Evolutionary conservation across 2,888 invertebrate species (phyloP), one percentile per base, ranked within the genome.

Genomic region (Campaea margaritaria): DNA sequence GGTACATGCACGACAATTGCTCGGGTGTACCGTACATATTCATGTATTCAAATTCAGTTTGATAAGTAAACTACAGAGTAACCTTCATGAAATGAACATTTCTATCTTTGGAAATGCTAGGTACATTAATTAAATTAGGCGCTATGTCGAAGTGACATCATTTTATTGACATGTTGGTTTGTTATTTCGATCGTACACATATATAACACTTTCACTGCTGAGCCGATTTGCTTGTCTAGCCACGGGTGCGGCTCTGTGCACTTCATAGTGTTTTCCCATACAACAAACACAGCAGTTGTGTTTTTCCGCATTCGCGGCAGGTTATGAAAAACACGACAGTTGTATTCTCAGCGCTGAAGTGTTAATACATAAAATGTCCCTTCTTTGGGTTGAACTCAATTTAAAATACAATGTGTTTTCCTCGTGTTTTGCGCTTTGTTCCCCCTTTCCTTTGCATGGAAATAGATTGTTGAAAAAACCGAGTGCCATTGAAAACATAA

Each of bases 21-120:
- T n/a, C 64, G 58, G 52, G 52, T 59, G 60, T 69, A 42, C 38
- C 51, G 70, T 81, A 76, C 75, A 78, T 81, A 84, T 84, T 84
- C 82, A 81, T 83, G 79, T 78, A 82, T 80, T 82, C 83, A 81
- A 76, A 81, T 80, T 79, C 72, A 70, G 78, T 78, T 78, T 76
- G 82, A 74, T 81, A 79, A 76, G 77, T 76, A 64, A 27, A 42
- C 27, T 64, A 64, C 55, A 66, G 67, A 50, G 55, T 59, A 53
- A 61, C 67, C 54, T 56, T 38, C 39, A 42, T 49, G 43, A 60
- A 60, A 57, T 52, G 48, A 62, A 57, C 55, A 58, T 50, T 41
- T 34, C 39, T 56, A 38, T 60, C 52, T 46, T 34, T 42, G 34
- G 39, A 48, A 39, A 57, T 51, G 39, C 48, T 48, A 21, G 21